phyloP scores from a whole-genome alignment of 2,113 vertebrate species.

The Crotalus tigris region DNA sequence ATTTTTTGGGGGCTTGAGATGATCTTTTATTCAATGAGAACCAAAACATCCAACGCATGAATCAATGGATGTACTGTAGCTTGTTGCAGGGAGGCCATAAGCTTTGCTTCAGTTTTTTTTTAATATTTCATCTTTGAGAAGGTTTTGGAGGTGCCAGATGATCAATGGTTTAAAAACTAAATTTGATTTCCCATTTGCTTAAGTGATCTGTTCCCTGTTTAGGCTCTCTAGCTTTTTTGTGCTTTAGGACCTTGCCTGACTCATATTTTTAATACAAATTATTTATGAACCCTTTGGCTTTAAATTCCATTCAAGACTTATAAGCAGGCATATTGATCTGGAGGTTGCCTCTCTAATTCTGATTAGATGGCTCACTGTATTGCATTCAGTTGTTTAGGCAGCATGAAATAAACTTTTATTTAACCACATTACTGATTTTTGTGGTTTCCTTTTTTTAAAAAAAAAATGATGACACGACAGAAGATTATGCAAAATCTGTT shows the following conservation, averaged over 20 bases:
- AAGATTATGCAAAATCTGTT: background rate
- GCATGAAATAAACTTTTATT: constrained; percentile 52
- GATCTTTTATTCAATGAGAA: constrained; percentile 22
- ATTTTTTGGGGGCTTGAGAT: constrained; percentile 27
- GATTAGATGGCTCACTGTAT: constrained; percentile 39
- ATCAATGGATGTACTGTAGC: constrained; percentile 33
- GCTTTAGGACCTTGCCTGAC: constrained; percentile 5
- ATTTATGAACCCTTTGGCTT: constrained; percentile 31
- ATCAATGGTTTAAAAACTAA: constrained; percentile 26
- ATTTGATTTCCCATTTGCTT: constrained; percentile 16
- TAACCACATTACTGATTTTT: constrained; percentile 29
- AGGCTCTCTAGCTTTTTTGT: constrained; percentile 3
- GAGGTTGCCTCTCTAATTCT: constrained; percentile 18
- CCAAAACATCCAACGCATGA: constrained; percentile 34
- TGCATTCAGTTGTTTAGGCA: constrained; percentile 45
- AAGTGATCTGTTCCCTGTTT: background rate
- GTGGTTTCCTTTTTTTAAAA: constrained; percentile 55
- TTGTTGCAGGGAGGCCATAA: constrained; percentile 37
- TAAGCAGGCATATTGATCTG: constrained; percentile 33
- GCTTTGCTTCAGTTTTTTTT: constrained; percentile 33
- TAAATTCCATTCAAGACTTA: constrained; percentile 38
- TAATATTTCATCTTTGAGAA: constrained; percentile 26
- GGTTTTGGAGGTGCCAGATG: background rate
- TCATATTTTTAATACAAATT: constrained; percentile 27
- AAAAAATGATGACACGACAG: constrained; percentile 11